These are phyloP conservation scores for Porites australiensis DNA, from an alignment of 64 coral and sea anemone species.

Conservation along the genomic window DNA sequence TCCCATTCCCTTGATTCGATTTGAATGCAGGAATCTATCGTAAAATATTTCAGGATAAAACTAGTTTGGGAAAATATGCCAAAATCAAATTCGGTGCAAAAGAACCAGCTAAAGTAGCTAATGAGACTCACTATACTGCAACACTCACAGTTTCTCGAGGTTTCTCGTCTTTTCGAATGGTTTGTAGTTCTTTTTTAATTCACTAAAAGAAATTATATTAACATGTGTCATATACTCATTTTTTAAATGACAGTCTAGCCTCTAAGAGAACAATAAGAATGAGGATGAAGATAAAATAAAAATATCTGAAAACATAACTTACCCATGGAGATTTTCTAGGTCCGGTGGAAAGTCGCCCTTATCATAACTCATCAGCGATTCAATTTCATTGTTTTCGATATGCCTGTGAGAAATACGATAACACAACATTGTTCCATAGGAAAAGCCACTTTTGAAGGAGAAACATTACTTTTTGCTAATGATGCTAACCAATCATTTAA, in stretches of 20 bases:
- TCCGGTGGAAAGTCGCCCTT: constrained; percentile 85
- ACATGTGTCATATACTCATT: too few relatives aligned
- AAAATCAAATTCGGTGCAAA: too few relatives aligned
- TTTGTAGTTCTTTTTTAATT: constrained; percentile 76
- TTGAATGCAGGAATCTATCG: constrained; percentile 73
- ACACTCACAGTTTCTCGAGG: constrained; percentile 82
- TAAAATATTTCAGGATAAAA: neutral
- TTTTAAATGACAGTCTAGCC: neutral
- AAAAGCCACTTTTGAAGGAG: too few relatives aligned
- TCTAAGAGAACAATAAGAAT: too few relatives aligned
- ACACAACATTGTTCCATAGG: too few relatives aligned
- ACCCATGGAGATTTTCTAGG: constrained; percentile 76
- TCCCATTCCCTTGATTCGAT: constrained; percentile 55
- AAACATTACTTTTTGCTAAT: too few relatives aligned
- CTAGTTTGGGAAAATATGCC: neutral
- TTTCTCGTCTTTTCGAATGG: constrained; percentile 77
- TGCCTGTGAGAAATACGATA: constrained; percentile 46
- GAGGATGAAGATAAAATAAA: too few relatives aligned
- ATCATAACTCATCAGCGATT: constrained; percentile 72
- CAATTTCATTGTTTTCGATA: constrained; percentile 74
- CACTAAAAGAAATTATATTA: constrained; percentile 30
- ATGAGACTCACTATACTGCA: neutral
- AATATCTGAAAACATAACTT: neutral
- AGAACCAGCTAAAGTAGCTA: neutral
- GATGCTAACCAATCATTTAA: too few relatives aligned